Conservation (phyloP, 2,113 vertebrate genomes). For the Pluvialis apricaria region DNA sequence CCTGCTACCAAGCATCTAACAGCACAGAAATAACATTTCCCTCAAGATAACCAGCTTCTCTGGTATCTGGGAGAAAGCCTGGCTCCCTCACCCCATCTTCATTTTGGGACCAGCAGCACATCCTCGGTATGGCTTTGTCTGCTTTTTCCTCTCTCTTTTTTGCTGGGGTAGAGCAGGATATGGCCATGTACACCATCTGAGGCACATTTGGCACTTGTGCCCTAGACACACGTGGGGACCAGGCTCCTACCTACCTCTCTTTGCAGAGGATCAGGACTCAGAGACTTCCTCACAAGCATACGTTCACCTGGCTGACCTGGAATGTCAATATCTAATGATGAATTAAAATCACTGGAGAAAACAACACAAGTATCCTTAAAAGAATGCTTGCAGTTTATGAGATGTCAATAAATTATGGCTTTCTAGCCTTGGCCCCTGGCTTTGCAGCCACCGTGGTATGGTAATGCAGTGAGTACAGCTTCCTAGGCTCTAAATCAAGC, state of each 20-base stretch:
- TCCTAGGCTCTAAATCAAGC: constrained; percentile 14
- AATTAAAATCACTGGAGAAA: not conserved
- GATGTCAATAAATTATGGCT: not conserved
- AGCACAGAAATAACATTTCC: not conserved
- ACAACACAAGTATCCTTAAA: not conserved
- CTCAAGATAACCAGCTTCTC: not conserved
- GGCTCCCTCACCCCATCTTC: not conserved
- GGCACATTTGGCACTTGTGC: not conserved
- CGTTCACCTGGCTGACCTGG: not conserved
- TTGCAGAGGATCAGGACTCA: not conserved
- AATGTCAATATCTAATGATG: not conserved
- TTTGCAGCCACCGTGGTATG: not conserved
- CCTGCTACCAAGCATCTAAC: not conserved
- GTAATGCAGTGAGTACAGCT: not conserved
- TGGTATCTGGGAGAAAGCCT: not conserved
- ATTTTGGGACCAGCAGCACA: not conserved
- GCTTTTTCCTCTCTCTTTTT: not conserved
- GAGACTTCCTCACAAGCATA: not conserved
- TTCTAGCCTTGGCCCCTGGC: not conserved
- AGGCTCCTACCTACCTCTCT: not conserved
- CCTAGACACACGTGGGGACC: accelerated
- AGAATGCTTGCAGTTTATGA: not conserved
- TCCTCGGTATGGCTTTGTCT: not conserved
- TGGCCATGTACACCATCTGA: not conserved
- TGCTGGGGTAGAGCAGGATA: not conserved